Evolutionary conservation across 2,888 invertebrate genomes (phyloP).

Genomic region (Limnephilus rhombicus): DNA sequence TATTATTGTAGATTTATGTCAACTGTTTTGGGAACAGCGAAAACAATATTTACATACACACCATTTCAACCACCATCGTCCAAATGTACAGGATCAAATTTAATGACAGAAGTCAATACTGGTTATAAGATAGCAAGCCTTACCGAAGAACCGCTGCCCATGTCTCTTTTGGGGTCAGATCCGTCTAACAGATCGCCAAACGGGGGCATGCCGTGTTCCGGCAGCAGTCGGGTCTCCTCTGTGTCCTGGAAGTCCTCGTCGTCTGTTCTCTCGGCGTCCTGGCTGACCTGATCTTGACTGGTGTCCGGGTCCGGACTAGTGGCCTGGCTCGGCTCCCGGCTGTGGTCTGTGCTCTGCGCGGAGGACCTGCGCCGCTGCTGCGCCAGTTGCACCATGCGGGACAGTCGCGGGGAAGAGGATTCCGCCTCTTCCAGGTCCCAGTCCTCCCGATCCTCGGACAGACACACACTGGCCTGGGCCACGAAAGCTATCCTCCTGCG

Average conservation of each 20-base stretch:
- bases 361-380: slow-evolving; percentile 73
- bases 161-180: slow-evolving; percentile 70
- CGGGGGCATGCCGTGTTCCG: slow-evolving; percentile 72
- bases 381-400: slow-evolving; percentile 76
- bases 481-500: slow-evolving; percentile 78
- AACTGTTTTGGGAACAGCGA: not conserved
- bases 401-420: slow-evolving; percentile 71
- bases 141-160: slow-evolving; percentile 67
- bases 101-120: not conserved
- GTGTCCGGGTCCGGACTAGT: slow-evolving; percentile 22
- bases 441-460: slow-evolving; percentile 77
- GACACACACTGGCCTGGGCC: slow-evolving; percentile 75
- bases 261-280: slow-evolving; percentile 53
- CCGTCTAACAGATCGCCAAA: slow-evolving; percentile 78
- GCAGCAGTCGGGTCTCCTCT: slow-evolving; percentile 70
- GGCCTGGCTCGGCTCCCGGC: slow-evolving; percentile 28
- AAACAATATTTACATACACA: not conserved
- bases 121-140: slow-evolving; percentile 23
- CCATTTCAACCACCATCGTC: not conserved
- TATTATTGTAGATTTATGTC: not conserved
- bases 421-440: slow-evolving; percentile 66
- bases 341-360: slow-evolving; percentile 72
- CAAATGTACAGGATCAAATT: not conserved
- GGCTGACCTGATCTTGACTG: slow-evolving; percentile 15
- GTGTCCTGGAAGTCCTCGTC: slow-evolving; percentile 70